These are phyloP conservation scores for Myotis daubentonii DNA, from an alignment of 2,797 vertebrate genomes.

Conservation along the genomic window DNA sequence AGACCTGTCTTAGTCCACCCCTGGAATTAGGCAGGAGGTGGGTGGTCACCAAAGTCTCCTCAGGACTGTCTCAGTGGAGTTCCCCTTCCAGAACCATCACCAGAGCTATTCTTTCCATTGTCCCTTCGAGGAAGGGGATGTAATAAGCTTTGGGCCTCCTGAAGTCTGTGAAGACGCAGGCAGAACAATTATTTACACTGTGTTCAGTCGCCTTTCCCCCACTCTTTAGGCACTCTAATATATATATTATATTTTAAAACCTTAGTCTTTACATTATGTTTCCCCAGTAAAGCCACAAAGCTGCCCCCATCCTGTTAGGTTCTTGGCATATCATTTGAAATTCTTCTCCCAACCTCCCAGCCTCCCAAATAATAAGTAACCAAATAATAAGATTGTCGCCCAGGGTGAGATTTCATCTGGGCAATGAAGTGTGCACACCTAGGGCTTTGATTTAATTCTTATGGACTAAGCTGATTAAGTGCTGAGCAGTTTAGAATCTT, in stretches of 20 bases:
- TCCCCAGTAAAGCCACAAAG: constrained; percentile 35
- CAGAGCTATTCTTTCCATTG: not conserved
- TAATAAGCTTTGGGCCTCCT: not conserved
- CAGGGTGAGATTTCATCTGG: constrained; percentile 78
- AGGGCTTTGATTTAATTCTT: constrained; percentile 83
- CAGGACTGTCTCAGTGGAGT: not conserved
- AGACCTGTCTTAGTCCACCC: not conserved
- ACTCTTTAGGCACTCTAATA: not conserved
- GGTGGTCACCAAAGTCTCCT: not conserved
- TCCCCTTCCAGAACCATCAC: not conserved
- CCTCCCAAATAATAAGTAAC: constrained; percentile 74
- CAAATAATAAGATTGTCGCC: constrained; percentile 80
- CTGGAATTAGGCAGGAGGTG: not conserved
- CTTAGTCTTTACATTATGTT: not conserved
- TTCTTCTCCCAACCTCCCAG: constrained; percentile 43
- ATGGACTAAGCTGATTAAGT: constrained; percentile 85
- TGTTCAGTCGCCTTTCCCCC: not conserved
- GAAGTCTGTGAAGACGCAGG: not conserved
- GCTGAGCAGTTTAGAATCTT: constrained; percentile 80
- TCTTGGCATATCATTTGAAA: constrained; percentile 63
- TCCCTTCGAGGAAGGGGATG: not conserved
- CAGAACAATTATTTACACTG: not conserved
- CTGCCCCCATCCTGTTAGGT: not conserved
- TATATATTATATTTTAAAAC: not conserved
- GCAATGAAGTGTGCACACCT: constrained; percentile 77